Evolutionary conservation across 2,888 invertebrate species (phyloP), one percentile per base, ranked within the genome.

Genomic region (Ischnura elegans): DNA sequence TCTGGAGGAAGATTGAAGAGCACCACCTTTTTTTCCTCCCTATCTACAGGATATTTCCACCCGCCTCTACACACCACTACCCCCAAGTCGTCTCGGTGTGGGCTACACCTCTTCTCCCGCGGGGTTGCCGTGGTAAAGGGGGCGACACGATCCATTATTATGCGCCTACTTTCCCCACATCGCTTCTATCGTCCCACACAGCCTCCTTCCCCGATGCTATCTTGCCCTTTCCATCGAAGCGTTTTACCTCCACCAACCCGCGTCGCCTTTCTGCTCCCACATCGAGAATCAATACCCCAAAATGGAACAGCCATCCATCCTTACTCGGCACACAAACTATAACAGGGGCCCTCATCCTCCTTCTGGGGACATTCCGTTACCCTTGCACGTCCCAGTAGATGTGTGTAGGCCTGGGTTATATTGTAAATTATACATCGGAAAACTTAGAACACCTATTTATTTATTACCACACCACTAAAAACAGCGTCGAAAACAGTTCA

Each of bases 301-400:
- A 76, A 76, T 76, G 76, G 76, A 36, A 76, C 76, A 76, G 76
- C n/a, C 76, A 76, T 76, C 76, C 36, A 36, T 76, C n/a, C n/a
- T n/a, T n/a, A n/a, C n/a, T n/a, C n/a, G n/a, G n/a, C n/a, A n/a
- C n/a, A n/a, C n/a, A n/a, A n/a, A n/a, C n/a, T n/a, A n/a, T n/a
- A n/a, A n/a, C n/a, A n/a, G n/a, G n/a, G n/a, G n/a, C n/a, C n/a
- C n/a, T n/a, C n/a, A n/a, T n/a, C n/a, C n/a, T n/a, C n/a, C n/a
- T n/a, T n/a, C n/a, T n/a, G n/a, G n/a, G n/a, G n/a, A n/a, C n/a
- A n/a, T n/a, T n/a, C n/a, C n/a, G n/a, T n/a, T n/a, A n/a, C n/a
- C n/a, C n/a, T n/a, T n/a, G n/a, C n/a, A n/a, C n/a, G n/a, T n/a
- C n/a, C n/a, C n/a, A n/a, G n/a, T n/a, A n/a, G n/a, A n/a, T n/a